A percentile compares a stretch with the other conserved stretches of the same genome.
Evolutionary conservation across 2,113 vertebrate species (phyloP).

Genomic region (Tenebrosternarchus preto): DNA sequence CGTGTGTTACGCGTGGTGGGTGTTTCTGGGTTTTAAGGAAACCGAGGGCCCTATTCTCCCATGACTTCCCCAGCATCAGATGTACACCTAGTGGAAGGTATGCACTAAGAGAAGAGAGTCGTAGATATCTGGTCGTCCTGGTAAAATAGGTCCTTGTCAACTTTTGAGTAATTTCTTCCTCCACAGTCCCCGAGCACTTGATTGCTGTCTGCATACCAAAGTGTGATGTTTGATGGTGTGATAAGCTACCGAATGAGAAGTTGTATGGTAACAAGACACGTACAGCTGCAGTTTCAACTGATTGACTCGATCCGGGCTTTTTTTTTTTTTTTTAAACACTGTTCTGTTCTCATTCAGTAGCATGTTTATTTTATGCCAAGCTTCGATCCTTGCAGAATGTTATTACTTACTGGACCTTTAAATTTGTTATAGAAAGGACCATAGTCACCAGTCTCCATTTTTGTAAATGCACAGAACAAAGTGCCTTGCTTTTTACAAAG

Average conservation of each 20-base stretch:
- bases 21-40: background rate
- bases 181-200: background rate
- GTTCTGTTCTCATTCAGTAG: too few species aligned
- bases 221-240: background rate
- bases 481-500: background rate
- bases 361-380: too few species aligned
- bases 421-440: too few species aligned
- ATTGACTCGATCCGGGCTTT: too few species aligned
- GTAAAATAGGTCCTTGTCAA: background rate
- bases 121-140: background rate
- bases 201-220: background rate
- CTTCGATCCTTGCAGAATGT: too few species aligned
- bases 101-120: background rate
- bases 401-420: too few species aligned
- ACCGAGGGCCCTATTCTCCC: constrained; percentile 8
- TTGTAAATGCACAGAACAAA: background rate
- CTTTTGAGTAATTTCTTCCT: background rate
- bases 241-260: background rate
- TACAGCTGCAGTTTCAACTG: background rate
- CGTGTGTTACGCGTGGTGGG: background rate
- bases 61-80: background rate
- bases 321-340: too few species aligned
- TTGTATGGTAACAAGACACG: background rate
- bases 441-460: too few species aligned
- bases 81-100: background rate